Base-by-base conservation (phyloP, 1,140 invertebrate genomes). In the Zaprionus capensis region DNA sequence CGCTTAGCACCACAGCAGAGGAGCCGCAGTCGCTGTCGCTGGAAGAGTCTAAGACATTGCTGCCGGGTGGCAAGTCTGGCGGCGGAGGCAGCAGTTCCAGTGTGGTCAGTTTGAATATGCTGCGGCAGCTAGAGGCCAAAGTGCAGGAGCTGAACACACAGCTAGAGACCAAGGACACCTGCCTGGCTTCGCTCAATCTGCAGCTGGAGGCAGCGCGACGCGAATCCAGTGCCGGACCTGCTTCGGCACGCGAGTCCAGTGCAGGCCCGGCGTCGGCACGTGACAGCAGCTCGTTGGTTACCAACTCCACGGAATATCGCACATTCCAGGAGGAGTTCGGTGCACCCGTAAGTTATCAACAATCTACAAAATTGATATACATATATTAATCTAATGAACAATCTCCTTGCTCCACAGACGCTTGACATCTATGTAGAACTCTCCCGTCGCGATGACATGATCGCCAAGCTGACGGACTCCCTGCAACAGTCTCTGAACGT, bases 381-480 rank as follows among this genome's bases (percentile, higher is more conserved):
- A 22, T 4, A 14, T 36, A 11, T 11, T 11, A 4, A 36, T 31
- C 6, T n/a, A 38, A 11, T 17, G 20, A 9, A 24, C 4, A 14
- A 46, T 11, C 36, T 26, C 6, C 26, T 0, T 57, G 34, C 41
- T 64, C 44, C 94, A 90, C 92, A 95, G 95, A 93, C 95, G 74
- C 90, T 94, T 71, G 94, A 95, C 85, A 94, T 94, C 81, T 94
- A 95, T 92, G 91, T 93, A 75, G 94, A 95, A 78, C 92, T 95
- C 26, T 81, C 91, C 0, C 93, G 95, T 28, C 94, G 94, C 58
- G 94, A 95, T 74, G 93, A 94, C 71, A 92, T 95, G 81, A 94
- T 97, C 46, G 93, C 94, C 64, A 94, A 95, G 85, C 92, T 96
- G 5, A 94, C 93, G 38, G 93, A 95, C 65, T 95, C 94, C 22